phyloP scores from a whole-genome alignment of 2,113 vertebrate genomes.

The Gila orcuttii region DNA sequence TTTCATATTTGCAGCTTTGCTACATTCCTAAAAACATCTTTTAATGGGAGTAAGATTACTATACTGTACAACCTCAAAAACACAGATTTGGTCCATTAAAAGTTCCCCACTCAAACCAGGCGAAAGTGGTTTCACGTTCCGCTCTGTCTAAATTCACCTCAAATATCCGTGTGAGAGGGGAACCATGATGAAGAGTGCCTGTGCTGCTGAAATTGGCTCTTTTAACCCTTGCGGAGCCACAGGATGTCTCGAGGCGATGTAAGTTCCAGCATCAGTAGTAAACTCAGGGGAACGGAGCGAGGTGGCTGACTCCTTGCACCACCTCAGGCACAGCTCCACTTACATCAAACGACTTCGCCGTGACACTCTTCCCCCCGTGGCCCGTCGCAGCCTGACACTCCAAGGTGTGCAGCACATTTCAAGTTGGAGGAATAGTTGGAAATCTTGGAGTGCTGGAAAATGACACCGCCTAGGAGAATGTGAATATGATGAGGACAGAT shows the following conservation, averaged over 20 bases:
- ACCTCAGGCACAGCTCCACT: constrained; percentile 71
- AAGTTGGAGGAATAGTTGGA: constrained; percentile 68
- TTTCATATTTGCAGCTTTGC: not conserved
- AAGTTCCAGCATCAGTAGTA: constrained; percentile 70
- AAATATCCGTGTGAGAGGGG: constrained; percentile 42
- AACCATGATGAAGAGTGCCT: constrained; percentile 49
- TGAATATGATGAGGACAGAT: constrained; percentile 60
- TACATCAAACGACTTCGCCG: constrained; percentile 73
- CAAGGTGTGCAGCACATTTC: constrained; percentile 63
- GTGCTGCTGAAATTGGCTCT: constrained; percentile 55
- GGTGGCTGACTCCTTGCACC: constrained; percentile 77
- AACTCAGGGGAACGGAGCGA: constrained; percentile 67
- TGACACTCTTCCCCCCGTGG: constrained; percentile 67
- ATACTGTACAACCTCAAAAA: not conserved
- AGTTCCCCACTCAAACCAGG: constrained; percentile 35
- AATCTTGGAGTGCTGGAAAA: constrained; percentile 69
- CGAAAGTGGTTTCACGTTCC: constrained; percentile 32
- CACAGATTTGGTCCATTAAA: constrained; percentile 22
- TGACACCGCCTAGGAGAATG: constrained; percentile 67
- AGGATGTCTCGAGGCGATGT: constrained; percentile 71
- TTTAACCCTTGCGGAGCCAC: constrained; percentile 62
- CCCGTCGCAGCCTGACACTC: constrained; percentile 64
- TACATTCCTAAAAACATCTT: not conserved
- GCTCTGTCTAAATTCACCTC: constrained; percentile 48
- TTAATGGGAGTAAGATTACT: not conserved